These are phyloP conservation scores for Drosophila mettleri DNA, from an alignment of 2,888 invertebrate genomes.

Conservation along the genomic window DNA sequence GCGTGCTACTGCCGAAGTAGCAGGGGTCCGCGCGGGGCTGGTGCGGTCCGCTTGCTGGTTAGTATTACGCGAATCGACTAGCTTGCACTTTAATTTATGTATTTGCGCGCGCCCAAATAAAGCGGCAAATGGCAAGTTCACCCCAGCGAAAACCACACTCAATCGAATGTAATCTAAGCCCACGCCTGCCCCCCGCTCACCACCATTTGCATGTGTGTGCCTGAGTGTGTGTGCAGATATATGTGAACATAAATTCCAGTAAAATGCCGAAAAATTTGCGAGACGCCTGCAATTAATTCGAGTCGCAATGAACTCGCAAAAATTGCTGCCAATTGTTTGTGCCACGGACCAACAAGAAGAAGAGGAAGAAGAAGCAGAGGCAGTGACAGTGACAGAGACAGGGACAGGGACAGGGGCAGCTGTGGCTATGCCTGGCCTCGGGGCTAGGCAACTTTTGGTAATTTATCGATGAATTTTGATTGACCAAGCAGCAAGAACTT, in stretches of 20 bases:
- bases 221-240: conserved; percentile 28
- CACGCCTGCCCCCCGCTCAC: conserved; percentile 7
- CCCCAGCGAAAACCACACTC: conserved; percentile 35
- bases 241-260: conserved; percentile 80
- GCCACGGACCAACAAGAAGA: not conserved
- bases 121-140: conserved; percentile 21
- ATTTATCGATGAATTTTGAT: conserved; percentile 59
- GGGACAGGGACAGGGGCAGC: not conserved
- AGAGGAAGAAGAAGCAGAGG: not conserved
- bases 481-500: conserved; percentile 36
- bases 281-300: conserved; percentile 63
- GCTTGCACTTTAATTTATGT: conserved; percentile 75
- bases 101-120: conserved; percentile 54
- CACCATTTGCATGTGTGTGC: conserved; percentile 54
- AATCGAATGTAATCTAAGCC: conserved; percentile 41
- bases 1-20: conserved; percentile 6
- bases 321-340: conserved; percentile 31
- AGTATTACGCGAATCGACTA: conserved; percentile 46
- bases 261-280: conserved; percentile 40
- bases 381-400: not conserved
- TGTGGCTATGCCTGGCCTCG: conserved; percentile 7
- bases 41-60: not conserved
- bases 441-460: conserved; percentile 50
- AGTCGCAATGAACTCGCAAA: conserved; percentile 52
- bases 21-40: not conserved